Percentiles rank a stretch among this genome's conserved stretches.
phyloP scores from a whole-genome alignment of 2,888 invertebrate species.

The Agriopis leucophaearia region DNA sequence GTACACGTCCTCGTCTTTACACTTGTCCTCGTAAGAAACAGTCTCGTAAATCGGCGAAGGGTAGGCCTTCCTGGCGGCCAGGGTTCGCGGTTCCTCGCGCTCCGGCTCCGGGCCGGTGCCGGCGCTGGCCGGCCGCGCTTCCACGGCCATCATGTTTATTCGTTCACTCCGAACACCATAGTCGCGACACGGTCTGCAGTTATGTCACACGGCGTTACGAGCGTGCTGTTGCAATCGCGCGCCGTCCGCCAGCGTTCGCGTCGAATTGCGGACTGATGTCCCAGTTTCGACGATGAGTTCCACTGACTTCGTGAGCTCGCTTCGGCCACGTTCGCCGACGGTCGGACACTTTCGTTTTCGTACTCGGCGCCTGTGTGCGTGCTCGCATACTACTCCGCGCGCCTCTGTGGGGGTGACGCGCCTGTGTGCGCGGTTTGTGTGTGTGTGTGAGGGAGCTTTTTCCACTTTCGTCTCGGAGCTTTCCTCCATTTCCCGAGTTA shows the following conservation, averaged over 20 bases:
- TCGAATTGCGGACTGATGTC: conserved; percentile 88
- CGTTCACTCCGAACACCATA: conserved; percentile 78
- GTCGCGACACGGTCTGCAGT: conserved; percentile 77
- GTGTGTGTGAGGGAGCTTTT: conserved; percentile 70
- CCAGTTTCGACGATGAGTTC: conserved; percentile 87
- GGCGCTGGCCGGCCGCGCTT: conserved; percentile 79
- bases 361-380: conserved; percentile 66
- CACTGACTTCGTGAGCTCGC: conserved; percentile 85
- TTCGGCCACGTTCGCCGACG: conserved; percentile 82
- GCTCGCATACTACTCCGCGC: conserved; percentile 47
- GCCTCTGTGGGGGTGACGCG: conserved; percentile 49
- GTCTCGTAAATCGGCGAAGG: conserved; percentile 65
- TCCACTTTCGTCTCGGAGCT: conserved; percentile 82
- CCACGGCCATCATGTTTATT: conserved; percentile 84
- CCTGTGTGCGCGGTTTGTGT: conserved; percentile 37
- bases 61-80: conserved; percentile 84
- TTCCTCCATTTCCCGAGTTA: conserved; percentile 82
- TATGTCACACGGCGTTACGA: conserved; percentile 82
- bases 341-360: conserved; percentile 87
- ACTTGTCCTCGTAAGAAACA: conserved; percentile 21
- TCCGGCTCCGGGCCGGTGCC: conserved; percentile 70
- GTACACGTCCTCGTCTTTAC: conserved; percentile 26
- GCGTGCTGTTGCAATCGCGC: conserved; percentile 60
- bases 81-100: conserved; percentile 81
- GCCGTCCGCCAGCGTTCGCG: conserved; percentile 81